Percentiles rank a stretch among this genome's conserved stretches.
These are phyloP conservation scores for Tetanocera ferruginea DNA, from an alignment of 2,888 invertebrate genomes.

Conservation along the genomic window DNA sequence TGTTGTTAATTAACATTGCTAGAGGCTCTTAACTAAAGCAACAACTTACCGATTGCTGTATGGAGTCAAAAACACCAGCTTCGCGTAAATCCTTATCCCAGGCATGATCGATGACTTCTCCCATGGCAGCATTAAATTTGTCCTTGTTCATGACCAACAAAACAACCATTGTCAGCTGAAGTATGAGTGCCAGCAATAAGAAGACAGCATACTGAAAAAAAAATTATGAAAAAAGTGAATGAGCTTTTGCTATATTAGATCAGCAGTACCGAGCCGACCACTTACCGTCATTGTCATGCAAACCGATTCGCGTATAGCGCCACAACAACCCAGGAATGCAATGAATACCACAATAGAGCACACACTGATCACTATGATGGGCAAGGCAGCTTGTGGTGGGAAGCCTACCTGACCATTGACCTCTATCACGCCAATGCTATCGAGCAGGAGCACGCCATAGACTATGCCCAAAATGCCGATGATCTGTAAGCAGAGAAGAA, in stretches of 20 bases:
- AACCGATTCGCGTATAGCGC: conserved; percentile 88
- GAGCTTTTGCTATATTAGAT: conserved; percentile 30
- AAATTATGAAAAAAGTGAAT: background rate
- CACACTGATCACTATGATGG: conserved; percentile 77
- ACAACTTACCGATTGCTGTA: conserved; percentile 59
- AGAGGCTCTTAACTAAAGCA: background rate
- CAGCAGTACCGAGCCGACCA: conserved; percentile 69
- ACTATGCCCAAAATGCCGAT: conserved; percentile 79
- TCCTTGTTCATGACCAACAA: conserved; percentile 77
- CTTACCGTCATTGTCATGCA: conserved; percentile 82
- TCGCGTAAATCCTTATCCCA: conserved; percentile 61
- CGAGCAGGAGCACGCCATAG: conserved; percentile 76
- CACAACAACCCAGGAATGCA: conserved; percentile 92
- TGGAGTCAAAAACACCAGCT: conserved; percentile 58
- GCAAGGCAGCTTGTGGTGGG: conserved; percentile 72
- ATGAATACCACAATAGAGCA: conserved; percentile 82
- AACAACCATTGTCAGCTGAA: conserved; percentile 80
- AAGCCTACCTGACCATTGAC: conserved; percentile 71
- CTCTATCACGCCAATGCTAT: conserved; percentile 71
- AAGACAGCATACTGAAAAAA: conserved; percentile 75
- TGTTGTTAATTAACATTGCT: conserved; percentile 4
- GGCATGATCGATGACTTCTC: conserved; percentile 71
- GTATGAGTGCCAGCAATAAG: conserved; percentile 78
- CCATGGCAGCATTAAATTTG: conserved; percentile 72
- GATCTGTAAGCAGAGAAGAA: conserved; percentile 72